phyloP scores from a whole-genome alignment of 2,888 invertebrate genomes.

The Oligia latruncula region DNA sequence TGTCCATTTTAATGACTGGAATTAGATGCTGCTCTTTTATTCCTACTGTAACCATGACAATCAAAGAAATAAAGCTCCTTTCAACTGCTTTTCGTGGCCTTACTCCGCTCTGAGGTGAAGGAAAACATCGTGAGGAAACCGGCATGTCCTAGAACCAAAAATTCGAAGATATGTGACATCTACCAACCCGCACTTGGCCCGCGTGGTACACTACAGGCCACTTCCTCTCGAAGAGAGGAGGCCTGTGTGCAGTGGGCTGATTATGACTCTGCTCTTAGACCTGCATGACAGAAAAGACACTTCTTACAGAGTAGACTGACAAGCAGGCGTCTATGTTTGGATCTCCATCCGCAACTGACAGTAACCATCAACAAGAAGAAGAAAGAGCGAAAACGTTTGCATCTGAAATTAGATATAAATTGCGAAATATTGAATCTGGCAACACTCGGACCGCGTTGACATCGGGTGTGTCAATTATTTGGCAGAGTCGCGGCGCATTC shows the following conservation, averaged over 20 bases:
- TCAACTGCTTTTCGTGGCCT: not conserved
- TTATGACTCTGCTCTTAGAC: not conserved
- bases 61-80: not conserved
- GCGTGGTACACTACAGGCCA: not conserved
- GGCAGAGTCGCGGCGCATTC: slow-evolving; percentile 85
- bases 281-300: not conserved
- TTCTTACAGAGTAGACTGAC: not conserved
- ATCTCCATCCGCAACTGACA: slow-evolving; percentile 11
- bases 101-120: not conserved
- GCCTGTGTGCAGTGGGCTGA: not conserved
- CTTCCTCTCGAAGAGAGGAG: not conserved
- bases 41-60: slow-evolving; percentile 3
- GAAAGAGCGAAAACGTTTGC: slow-evolving; percentile 39
- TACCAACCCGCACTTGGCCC: not conserved
- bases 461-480: slow-evolving; percentile 87
- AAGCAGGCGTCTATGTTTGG: not conserved
- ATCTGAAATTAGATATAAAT: slow-evolving; percentile 83
- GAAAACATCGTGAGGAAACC: not conserved
- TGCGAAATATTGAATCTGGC: slow-evolving; percentile 86
- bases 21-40: slow-evolving; percentile 2
- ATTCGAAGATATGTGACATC: not conserved
- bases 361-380: slow-evolving; percentile 30
- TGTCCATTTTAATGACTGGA: slow-evolving; percentile 35
- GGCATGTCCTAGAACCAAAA: not conserved
- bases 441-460: slow-evolving; percentile 80